A percentile compares a stretch with the other conserved stretches of the same genome.
Conservation (phyloP, 1,140 invertebrate species). For the Polyergus mexicanus region DNA sequence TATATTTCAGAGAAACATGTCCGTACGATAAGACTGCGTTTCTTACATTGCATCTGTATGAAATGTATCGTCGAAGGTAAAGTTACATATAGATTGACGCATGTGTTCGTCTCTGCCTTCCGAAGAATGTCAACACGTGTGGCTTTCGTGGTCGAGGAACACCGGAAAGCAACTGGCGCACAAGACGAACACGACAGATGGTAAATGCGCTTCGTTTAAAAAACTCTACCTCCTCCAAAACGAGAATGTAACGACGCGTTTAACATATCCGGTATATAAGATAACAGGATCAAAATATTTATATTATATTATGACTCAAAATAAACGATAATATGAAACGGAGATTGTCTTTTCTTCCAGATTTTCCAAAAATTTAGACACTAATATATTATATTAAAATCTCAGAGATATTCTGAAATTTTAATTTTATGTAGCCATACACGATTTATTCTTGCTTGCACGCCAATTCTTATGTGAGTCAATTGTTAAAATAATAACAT, state of each 20-base stretch:
- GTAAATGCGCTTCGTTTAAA: conserved; percentile 23
- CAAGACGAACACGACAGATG: conserved; percentile 46
- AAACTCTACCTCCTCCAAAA: conserved; percentile 17
- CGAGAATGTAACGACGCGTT: conserved; percentile 4
- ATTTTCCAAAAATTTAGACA: background rate
- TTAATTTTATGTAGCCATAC: background rate
- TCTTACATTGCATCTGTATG: background rate
- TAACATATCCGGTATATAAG: conserved; percentile 2
- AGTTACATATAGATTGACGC: conserved; percentile 23
- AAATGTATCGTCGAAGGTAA: conserved; percentile 31
- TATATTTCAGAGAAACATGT: background rate
- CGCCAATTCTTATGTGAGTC: background rate
- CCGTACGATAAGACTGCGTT: conserved; percentile 17
- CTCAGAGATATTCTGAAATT: background rate
- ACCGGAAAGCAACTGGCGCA: conserved; percentile 48
- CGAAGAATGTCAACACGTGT: conserved; percentile 58
- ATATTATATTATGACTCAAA: background rate
- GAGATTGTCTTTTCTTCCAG: background rate
- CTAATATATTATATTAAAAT: background rate
- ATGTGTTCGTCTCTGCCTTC: conserved; percentile 22
- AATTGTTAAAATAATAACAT: background rate
- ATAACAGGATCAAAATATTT: background rate
- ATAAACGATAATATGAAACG: background rate
- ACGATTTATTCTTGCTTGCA: background rate
- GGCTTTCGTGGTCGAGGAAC: conserved; percentile 49